Evolutionary conservation across 2,113 vertebrate genomes (phyloP).

Genomic region (Elephas maximus): DNA sequence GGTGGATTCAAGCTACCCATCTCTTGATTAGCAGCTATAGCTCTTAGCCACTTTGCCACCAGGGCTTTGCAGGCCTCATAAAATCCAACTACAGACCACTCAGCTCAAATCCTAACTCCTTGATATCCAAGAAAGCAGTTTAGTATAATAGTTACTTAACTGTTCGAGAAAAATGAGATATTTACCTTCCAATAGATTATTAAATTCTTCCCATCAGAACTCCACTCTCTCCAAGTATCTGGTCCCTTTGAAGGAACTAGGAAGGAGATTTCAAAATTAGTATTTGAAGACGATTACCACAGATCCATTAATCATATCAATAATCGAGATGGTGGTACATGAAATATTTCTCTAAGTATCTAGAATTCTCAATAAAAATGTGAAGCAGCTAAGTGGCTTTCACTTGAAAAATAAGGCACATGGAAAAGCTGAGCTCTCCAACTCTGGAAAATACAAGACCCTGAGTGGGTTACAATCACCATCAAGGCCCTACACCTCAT

Average conservation of each 20-base stretch:
- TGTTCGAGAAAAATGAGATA: not conserved
- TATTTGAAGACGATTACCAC: not conserved
- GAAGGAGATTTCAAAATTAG: conserved; percentile 41
- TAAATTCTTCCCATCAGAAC: conserved; percentile 86
- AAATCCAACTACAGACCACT: not conserved
- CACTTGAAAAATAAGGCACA: not conserved
- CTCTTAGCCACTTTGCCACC: no score
- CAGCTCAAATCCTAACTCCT: not conserved
- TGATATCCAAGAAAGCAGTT: not conserved
- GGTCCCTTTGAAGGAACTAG: conserved; percentile 88
- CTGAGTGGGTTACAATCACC: not conserved
- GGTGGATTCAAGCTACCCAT: no score
- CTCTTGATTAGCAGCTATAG: no score
- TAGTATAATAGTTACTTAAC: not conserved
- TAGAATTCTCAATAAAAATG: not conserved
- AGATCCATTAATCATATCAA: no score
- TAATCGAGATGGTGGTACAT: not conserved
- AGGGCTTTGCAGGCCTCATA: not conserved
- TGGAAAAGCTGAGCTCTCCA: not conserved
- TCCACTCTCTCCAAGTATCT: conserved; percentile 90
- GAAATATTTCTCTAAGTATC: not conserved
- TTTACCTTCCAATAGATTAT: conserved; percentile 91
- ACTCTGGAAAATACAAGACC: not conserved
- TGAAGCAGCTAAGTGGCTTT: not conserved
- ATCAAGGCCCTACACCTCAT: fast-evolving